Evolutionary conservation across 2,113 vertebrate genomes (phyloP).

Genomic region (Tenebrosternarchus preto): DNA sequence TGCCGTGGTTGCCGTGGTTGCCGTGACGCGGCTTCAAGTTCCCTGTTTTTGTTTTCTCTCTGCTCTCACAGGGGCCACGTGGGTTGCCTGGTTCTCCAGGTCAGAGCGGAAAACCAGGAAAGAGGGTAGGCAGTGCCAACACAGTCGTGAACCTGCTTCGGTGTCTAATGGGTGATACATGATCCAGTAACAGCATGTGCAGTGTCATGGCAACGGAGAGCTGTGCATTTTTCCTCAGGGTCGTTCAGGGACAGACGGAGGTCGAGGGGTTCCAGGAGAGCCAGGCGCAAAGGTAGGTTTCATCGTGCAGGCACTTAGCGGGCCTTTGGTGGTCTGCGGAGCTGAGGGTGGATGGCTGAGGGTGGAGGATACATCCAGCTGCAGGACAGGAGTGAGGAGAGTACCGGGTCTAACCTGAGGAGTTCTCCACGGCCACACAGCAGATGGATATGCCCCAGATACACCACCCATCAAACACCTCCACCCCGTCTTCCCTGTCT

Average conservation of each 20-base stretch:
- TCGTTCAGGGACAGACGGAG: conserved; percentile 81
- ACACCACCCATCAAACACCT: conserved; percentile 49
- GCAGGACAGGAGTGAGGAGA: conserved; percentile 63
- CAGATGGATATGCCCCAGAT: conserved; percentile 65
- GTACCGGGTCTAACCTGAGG: conserved; percentile 65
- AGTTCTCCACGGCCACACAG: conserved; percentile 53
- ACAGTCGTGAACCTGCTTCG: neutral
- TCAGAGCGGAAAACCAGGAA: conserved; percentile 78
- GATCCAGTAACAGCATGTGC: neutral
- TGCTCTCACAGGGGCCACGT: conserved; percentile 75
- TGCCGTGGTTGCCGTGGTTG: no score
- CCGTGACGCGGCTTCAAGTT: no score
- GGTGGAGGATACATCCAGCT: conserved; percentile 60
- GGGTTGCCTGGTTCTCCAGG: conserved; percentile 80
- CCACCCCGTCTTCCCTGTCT: conserved; percentile 21
- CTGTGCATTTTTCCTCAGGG: conserved; percentile 72
- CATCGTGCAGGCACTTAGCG: conserved; percentile 30
- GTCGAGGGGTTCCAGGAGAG: conserved; percentile 86
- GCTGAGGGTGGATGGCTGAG: neutral
- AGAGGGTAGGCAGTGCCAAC: conserved; percentile 75
- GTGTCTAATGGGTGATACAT: conserved; percentile 36
- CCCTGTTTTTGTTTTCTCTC: neutral
- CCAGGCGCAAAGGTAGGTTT: conserved; percentile 82
- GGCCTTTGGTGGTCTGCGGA: conserved; percentile 43
- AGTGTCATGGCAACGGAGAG: conserved; percentile 24